A percentile compares a stretch with the other conserved stretches of the same genome.
phyloP scores from a whole-genome alignment of 2,888 invertebrate genomes.

The Harpalus rubripes region DNA sequence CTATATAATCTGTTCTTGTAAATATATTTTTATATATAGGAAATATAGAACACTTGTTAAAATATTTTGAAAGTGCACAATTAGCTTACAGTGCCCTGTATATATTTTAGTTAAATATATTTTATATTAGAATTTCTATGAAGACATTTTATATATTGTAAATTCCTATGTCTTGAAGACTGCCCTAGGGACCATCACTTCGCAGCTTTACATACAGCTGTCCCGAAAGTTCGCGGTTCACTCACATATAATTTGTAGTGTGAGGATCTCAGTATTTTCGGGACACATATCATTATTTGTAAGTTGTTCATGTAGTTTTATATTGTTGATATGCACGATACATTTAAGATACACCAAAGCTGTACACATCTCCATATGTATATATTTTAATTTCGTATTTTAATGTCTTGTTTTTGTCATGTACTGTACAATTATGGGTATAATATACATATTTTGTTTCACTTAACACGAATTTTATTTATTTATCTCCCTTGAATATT shows the following conservation, averaged over 20 bases:
- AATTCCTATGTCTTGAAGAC: conserved; percentile 32
- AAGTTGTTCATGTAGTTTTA: conserved; percentile 47
- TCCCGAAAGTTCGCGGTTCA: background rate
- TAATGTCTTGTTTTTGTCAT: conserved; percentile 70
- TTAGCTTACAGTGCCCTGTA: conserved; percentile 62
- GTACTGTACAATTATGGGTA: conserved; percentile 66
- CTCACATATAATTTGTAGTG: background rate
- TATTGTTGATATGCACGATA: conserved; percentile 65
- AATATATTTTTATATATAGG: conserved; percentile 55
- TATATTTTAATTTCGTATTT: conserved; percentile 72
- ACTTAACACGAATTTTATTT: conserved; percentile 15
- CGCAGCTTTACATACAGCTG: conserved; percentile 37
- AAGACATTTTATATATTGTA: conserved; percentile 58
- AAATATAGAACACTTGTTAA: conserved; percentile 62
- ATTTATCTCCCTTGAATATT: background rate
- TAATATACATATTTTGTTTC: conserved; percentile 66
- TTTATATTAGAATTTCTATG: conserved; percentile 52
- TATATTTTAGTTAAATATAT: conserved; percentile 51
- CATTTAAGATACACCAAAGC: conserved; percentile 74
- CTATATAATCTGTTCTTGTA: conserved; percentile 47
- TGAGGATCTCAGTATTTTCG: conserved; percentile 1
- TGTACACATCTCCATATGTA: conserved; percentile 73
- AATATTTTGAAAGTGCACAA: conserved; percentile 57
- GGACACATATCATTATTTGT: conserved; percentile 44
- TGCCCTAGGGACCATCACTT: conserved; percentile 30